Base-by-base conservation (phyloP, 2,797 vertebrate species). In the Melanotaenia pygmaea region DNA sequence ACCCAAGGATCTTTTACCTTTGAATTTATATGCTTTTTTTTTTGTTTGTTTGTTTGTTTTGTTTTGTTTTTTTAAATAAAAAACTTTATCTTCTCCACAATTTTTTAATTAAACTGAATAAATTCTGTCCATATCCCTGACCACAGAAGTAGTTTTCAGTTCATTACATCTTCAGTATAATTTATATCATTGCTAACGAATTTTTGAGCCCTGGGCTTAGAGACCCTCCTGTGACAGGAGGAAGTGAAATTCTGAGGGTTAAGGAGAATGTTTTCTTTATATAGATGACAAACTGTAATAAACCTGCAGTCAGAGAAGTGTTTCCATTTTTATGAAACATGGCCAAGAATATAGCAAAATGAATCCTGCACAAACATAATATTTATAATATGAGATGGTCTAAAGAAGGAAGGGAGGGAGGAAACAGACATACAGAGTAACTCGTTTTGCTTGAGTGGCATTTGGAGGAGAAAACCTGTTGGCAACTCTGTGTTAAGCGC, bases 391-490 rank as follows among this genome's bases (percentile, higher is more conserved):
- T 51, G 64, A 74, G 50, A 86, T 78, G 80, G 82, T 89, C 89
- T 86, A 86, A 88, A 47, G 74, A 74, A 67, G n/a, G 26, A 59
- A 63, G 18, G 11, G 58, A 62, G 14, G 12, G 10, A 56, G 68
- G 24, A 50, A 45, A 11, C 38, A 38, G 22, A 35, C 12, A 70
- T 50, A 24, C 53, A 24, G 80, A 86, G 79, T 74, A 81, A 76
- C 58, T 75, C 37, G 86, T 89, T 89, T 86, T 89, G 89, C 91
- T 88, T 90, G 90, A 93, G 82, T 92, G 90, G 82, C 81, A 81
- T 81, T 79, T 85, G 77, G 86, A 92, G 87, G 76, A 88, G 88
- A 91, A 92, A 77, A 89, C 82, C 86, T 92, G 88, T 91, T 93
- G 92, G 90, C 92, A 93, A 89, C 86, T 89, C 81, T 58, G 81